phyloP scores from a whole-genome alignment of 2,888 invertebrate genomes.

The Ametastegia equiseti region DNA sequence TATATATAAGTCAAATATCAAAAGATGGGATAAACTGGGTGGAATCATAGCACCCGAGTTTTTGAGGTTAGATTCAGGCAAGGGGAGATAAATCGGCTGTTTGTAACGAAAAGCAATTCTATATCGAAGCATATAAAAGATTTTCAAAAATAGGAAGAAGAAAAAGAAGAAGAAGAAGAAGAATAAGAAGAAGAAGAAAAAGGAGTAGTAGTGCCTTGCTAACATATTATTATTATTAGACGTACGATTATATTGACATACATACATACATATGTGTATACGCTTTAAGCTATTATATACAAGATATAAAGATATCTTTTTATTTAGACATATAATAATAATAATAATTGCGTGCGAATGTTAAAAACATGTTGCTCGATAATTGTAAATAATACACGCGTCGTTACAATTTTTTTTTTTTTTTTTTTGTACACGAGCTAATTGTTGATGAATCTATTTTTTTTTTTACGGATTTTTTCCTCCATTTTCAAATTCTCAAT shows the following conservation, averaged over 20 bases:
- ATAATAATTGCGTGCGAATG: neutral
- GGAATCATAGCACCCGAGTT: neutral
- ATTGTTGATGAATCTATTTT: neutral
- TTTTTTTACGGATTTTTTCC: neutral
- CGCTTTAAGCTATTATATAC: neutral
- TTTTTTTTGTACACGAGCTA: too few species aligned
- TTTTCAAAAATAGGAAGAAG: too few species aligned
- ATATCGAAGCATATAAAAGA: neutral
- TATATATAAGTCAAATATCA: too few species aligned
- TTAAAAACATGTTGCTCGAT: neutral
- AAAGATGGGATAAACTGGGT: too few species aligned
- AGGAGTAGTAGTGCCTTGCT: conserved; percentile 18
- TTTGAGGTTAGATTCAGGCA: too few species aligned
- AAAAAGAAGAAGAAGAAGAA: neutral
- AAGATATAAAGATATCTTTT: too few species aligned
- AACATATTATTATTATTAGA: neutral
- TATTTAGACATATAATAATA: conserved; percentile 1
- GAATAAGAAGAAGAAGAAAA: neutral
- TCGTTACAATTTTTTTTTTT: neutral
- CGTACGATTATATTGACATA: conserved; percentile 13
- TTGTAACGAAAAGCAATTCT: neutral
- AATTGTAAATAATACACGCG: neutral
- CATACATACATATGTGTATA: conserved; percentile 1
- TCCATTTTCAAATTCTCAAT: neutral
- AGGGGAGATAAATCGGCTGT: too few species aligned